Evolutionary conservation across 1,140 invertebrate species (phyloP).

Genomic region (Cotesia typhae): DNA sequence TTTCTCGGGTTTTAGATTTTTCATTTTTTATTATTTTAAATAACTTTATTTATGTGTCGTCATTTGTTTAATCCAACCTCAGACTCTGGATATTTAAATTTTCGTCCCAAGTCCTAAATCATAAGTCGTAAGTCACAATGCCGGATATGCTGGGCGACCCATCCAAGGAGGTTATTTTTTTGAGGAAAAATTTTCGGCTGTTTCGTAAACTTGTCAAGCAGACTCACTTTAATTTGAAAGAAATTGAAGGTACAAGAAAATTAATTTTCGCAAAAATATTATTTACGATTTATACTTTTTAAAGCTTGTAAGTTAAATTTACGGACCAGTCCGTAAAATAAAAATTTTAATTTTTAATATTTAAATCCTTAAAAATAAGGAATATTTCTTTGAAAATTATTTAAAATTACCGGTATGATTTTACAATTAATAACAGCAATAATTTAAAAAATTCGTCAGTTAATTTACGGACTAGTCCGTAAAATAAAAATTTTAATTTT

Average conservation of each 20-base stretch:
- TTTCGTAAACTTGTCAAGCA: conserved; percentile 54
- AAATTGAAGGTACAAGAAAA: conserved; percentile 60
- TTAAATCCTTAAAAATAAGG: not conserved
- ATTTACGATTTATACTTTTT: no score
- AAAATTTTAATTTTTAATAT: conserved; percentile 5
- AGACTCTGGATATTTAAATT: not conserved
- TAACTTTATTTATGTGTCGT: not conserved
- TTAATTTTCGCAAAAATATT: not conserved
- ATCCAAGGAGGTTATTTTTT: conserved; percentile 50
- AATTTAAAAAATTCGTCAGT: no score
- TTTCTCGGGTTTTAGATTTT: not conserved
- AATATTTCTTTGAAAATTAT: no score
- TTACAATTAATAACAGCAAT: no score
- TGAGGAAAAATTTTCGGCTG: conserved; percentile 49
- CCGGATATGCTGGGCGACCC: conserved; percentile 49
- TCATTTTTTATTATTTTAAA: not conserved
- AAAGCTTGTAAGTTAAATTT: no score
- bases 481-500: no score
- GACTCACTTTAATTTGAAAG: conserved; percentile 61
- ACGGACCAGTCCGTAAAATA: no score
- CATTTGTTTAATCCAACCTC: not conserved
- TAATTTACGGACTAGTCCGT: no score
- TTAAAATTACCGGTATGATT: no score
- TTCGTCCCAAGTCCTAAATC: not conserved
- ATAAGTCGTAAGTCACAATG: conserved; percentile 48